phyloP scores from a whole-genome alignment of 2,113 vertebrate species.

The Alligator mississippiensis region DNA sequence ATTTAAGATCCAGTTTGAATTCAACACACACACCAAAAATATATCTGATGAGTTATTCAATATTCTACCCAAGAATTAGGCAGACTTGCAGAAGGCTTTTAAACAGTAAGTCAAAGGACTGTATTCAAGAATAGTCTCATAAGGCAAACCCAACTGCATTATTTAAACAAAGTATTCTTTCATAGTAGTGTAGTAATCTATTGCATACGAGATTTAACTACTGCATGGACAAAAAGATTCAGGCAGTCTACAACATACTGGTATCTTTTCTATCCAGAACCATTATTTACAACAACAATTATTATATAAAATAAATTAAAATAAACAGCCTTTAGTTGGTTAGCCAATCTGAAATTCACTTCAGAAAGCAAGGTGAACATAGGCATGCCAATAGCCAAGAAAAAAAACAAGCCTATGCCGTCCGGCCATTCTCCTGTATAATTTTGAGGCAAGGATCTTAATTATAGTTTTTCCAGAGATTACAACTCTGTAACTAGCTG shows the following conservation, averaged over 20 bases:
- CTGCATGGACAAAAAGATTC: neutral
- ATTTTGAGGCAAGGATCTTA: neutral
- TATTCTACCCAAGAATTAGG: neutral
- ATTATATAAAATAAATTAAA: neutral
- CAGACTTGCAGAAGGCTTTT: constrained; percentile 60
- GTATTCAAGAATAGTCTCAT: constrained; percentile 42
- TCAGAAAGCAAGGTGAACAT: neutral
- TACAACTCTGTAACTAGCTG: neutral
- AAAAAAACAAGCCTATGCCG: neutral
- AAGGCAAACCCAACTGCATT: constrained; percentile 19
- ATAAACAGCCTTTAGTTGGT: neutral
- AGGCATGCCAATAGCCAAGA: neutral
- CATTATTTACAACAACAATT: neutral
- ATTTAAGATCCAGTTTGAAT: neutral
- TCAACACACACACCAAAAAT: too few relatives aligned
- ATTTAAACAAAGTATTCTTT: constrained; percentile 61
- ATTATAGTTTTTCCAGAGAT: neutral
- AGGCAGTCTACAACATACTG: neutral
- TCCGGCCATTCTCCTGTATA: neutral
- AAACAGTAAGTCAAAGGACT: constrained; percentile 45
- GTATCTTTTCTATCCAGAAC: neutral
- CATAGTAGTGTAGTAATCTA: neutral
- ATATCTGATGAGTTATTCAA: constrained; percentile 26
- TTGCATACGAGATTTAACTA: neutral
- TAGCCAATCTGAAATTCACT: neutral